Conservation (phyloP, 2,113 vertebrate genomes). For the Ophthalmolycus amberensis region DNA sequence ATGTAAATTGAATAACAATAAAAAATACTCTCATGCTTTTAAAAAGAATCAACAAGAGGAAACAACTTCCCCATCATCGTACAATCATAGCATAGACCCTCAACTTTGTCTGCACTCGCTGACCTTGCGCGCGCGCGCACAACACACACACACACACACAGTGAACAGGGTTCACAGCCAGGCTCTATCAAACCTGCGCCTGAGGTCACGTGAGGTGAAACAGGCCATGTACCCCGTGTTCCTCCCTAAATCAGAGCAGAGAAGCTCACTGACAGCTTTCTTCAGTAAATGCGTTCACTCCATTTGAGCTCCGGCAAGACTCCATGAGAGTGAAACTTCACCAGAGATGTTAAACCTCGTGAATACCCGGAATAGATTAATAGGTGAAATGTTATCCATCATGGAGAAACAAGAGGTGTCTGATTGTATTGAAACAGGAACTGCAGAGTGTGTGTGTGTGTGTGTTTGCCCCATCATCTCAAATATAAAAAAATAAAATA, state of each 20-base stretch:
- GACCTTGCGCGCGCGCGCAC: slow-evolving; percentile 18
- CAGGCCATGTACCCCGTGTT: slow-evolving; percentile 3
- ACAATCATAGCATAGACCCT: slow-evolving; percentile 7
- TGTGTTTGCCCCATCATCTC: not conserved
- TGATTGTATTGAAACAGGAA: slow-evolving; percentile 27
- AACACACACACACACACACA: slow-evolving; percentile 31
- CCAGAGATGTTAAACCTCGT: slow-evolving; percentile 17
- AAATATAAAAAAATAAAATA: slow-evolving; percentile 21
- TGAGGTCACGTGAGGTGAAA: slow-evolving; percentile 64
- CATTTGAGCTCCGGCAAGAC: not conserved
- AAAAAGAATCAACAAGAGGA: not conserved
- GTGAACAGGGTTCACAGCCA: slow-evolving; percentile 67
- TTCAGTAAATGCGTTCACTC: not conserved
- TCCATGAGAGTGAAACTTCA: not conserved
- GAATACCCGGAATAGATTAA: slow-evolving; percentile 61
- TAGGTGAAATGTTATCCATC: slow-evolving; percentile 47
- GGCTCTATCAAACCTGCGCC: slow-evolving; percentile 58
- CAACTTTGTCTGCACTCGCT: slow-evolving; percentile 16
- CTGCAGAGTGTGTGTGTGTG: slow-evolving; percentile 14
- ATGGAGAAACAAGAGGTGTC: slow-evolving; percentile 23
- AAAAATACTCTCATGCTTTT: not conserved
- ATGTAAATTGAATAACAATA: too few species aligned
- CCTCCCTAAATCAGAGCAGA: not conserved
- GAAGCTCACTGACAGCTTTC: not conserved
- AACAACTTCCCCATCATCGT: slow-evolving; percentile 1